A percentile compares a stretch with the other conserved stretches of the same genome.
These are phyloP conservation scores for Apostichopus parvimensis DNA, from an alignment of 35 echinoderm and acorn worm genomes.

Conservation along the genomic window DNA sequence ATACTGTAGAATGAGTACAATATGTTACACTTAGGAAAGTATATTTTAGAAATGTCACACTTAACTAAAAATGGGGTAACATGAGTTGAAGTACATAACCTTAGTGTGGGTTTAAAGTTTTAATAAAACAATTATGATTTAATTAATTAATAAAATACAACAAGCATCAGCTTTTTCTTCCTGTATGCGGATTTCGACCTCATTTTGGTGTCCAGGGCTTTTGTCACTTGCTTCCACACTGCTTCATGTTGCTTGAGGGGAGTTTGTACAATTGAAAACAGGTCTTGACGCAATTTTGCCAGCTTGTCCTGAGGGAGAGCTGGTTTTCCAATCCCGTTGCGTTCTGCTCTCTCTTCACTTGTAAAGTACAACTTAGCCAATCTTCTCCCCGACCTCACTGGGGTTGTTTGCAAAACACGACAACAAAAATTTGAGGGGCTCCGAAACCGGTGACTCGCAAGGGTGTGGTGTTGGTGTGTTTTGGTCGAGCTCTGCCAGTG, in stretches of 20 bases:
- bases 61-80: too few relatives aligned
- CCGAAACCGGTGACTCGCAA: too few relatives aligned
- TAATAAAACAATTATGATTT: not conserved
- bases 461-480: too few relatives aligned
- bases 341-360: not conserved
- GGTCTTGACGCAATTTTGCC: not conserved
- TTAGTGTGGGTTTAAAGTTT: too few relatives aligned
- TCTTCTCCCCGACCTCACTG: not conserved
- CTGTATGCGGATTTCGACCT: not conserved
- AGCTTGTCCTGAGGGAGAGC: not conserved
- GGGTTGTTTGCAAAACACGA: not conserved
- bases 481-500: too few relatives aligned
- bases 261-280: slow-evolving; percentile 3
- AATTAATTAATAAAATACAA: not conserved
- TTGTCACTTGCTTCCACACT: not conserved
- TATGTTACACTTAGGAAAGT: too few relatives aligned
- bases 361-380: slow-evolving; percentile 1
- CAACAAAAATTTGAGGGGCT: too few relatives aligned
- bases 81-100: too few relatives aligned
- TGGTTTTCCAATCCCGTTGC: not conserved
- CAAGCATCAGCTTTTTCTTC: too few relatives aligned
- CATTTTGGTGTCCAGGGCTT: not conserved
- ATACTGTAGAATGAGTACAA: too few relatives aligned
- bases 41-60: too few relatives aligned
- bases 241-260: not conserved